These are phyloP conservation scores for Probaryconus sp. DNA, from an alignment of 1,140 invertebrate species.

Conservation along the genomic window DNA sequence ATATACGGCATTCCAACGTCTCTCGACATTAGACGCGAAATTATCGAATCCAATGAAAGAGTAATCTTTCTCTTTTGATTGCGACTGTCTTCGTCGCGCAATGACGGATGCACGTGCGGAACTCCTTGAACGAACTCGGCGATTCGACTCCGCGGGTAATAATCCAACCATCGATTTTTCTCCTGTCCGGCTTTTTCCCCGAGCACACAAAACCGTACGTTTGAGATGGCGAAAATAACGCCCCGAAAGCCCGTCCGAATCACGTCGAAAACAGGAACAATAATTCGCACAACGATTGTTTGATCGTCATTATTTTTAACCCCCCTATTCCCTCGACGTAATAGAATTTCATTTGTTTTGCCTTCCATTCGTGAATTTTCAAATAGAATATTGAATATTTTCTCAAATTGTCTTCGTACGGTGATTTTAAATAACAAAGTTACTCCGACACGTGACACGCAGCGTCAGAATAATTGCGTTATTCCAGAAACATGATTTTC, in stretches of 20 bases:
- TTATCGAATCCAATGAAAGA: slow-evolving; percentile 55
- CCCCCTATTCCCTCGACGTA: not conserved
- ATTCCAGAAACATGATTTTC: slow-evolving; percentile 19
- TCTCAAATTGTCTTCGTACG: slow-evolving; percentile 10
- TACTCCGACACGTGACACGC: slow-evolving; percentile 28
- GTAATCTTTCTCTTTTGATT: slow-evolving; percentile 34
- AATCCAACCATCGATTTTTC: slow-evolving; percentile 47
- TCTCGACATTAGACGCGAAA: slow-evolving; percentile 52
- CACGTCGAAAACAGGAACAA: slow-evolving; percentile 26
- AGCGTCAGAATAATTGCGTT: slow-evolving; percentile 4
- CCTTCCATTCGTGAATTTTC: slow-evolving; percentile 5
- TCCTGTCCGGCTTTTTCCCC: slow-evolving; percentile 28
- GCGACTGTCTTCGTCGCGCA: slow-evolving; percentile 33
- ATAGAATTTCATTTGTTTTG: slow-evolving; percentile 11
- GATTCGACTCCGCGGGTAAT: slow-evolving; percentile 38
- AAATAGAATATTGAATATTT: slow-evolving; percentile 11
- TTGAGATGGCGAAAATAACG: slow-evolving; percentile 1
- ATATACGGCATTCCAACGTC: slow-evolving; percentile 36
- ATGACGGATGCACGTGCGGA: slow-evolving; percentile 36
- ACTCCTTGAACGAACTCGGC: slow-evolving; percentile 23
- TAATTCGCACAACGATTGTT: slow-evolving; percentile 14
- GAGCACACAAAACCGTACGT: too few species aligned
- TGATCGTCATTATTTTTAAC: slow-evolving; percentile 25
- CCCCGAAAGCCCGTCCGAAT: not conserved
- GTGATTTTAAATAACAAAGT: slow-evolving; percentile 25